Conservation (phyloP, 2,113 vertebrate genomes). For the Gymnarchus niloticus region DNA sequence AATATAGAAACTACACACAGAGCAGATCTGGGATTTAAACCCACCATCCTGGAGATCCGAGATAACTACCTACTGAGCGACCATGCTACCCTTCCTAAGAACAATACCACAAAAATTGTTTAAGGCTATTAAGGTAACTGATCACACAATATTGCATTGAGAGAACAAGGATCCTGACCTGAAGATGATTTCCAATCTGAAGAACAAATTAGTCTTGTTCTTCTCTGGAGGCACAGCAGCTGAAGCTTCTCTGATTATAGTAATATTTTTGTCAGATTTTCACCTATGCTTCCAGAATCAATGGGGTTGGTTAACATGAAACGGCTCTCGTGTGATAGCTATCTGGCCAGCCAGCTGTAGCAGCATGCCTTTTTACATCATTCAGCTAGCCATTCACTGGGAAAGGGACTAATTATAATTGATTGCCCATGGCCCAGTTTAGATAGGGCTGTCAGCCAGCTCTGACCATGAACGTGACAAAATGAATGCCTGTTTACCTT, state of each 20-base stretch:
- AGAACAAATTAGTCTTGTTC: background rate
- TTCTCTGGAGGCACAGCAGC: no score
- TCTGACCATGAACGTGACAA: no score
- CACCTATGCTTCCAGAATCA: background rate
- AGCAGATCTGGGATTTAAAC: background rate
- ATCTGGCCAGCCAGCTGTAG: background rate
- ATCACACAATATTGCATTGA: background rate
- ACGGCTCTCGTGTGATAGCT: background rate
- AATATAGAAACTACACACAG: background rate
- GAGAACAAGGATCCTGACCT: background rate
- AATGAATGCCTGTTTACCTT: no score
- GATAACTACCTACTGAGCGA: background rate
- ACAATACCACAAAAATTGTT: background rate
- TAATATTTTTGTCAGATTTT: background rate
- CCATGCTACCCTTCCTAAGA: background rate
- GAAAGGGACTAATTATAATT: background rate
- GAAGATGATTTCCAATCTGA: background rate
- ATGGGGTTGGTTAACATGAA: background rate
- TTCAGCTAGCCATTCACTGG: background rate
- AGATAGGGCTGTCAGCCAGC: background rate
- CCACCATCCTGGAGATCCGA: background rate
- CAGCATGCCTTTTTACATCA: background rate
- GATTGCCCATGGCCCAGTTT: background rate
- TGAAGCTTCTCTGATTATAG: no score
- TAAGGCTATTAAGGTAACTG: background rate